Evolutionary conservation across 2,113 vertebrate genomes (phyloP), one percentile per base, ranked within the genome.

Genomic region (Toxotes chatareus): DNA sequence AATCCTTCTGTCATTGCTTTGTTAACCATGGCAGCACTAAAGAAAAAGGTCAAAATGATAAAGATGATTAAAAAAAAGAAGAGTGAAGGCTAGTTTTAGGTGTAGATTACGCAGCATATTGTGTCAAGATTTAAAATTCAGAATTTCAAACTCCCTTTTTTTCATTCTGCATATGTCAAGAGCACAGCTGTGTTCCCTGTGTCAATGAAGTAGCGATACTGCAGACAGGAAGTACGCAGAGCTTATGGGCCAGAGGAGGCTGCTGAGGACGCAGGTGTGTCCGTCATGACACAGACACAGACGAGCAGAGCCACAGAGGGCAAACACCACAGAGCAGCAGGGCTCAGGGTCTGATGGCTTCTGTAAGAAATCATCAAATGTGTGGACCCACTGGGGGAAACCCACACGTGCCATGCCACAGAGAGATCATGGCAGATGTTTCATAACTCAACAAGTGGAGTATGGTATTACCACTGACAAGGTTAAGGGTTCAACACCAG

Each of bases 211-310:
- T 14, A 59, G 59, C 9, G 2, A 42, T 19, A n/a, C 23, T 61
- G 65, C 40, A 65, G 73, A 78, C 49, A 87, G 86, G 86, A 91
- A 91, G 49, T 49, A 42, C 73, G 82, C 63, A 23, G 57, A 74
- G 80, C 38, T 61, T 47, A 62, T 13, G 59, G 38, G 56, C 73
- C 9, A 79, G 53, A 73, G 55, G 19, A 44, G 51, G 34, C 47
- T 17, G 68, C 36, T 60, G 78, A 84, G 88, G 95, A 96, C 93
- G 92, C 96, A 96, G 95, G 94, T 96, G 95, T 92, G 94, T 95
- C 93, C 90, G 89, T 88, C 80, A 79, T 87, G 92, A 95, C 89
- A 86, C 83, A 89, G 89, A 89, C 65, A 80, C 63, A 76, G 61
- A 78, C 9, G 11, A 75, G 84, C 57, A 34, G 59, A 61, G 71